Percentiles rank a stretch among this genome's conserved stretches.
These are phyloP conservation scores for Iselma pallidipennis DNA, from an alignment of 2,888 invertebrate genomes.

Conservation along the genomic window DNA sequence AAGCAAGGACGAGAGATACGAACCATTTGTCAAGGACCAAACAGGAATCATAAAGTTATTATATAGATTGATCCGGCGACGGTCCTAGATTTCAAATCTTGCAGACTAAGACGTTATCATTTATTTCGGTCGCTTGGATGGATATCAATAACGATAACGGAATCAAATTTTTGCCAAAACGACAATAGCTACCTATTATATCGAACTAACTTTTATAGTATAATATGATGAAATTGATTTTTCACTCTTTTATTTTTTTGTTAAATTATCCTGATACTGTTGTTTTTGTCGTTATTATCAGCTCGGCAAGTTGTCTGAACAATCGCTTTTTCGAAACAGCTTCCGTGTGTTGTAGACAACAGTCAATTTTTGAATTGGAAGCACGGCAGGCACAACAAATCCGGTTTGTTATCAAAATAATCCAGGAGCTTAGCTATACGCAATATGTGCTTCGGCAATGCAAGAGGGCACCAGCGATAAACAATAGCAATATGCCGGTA, in stretches of 20 bases:
- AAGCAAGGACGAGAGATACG: slow-evolving; percentile 37
- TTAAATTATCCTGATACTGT: not conserved
- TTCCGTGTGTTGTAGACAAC: not conserved
- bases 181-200: too few species aligned
- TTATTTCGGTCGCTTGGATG: not conserved
- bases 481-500: slow-evolving; percentile 31
- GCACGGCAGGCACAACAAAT: slow-evolving; percentile 1
- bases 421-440: slow-evolving; percentile 12
- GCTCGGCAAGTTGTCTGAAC: not conserved
- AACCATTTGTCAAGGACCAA: slow-evolving; percentile 49
- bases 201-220: too few species aligned
- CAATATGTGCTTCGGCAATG: slow-evolving; percentile 23
- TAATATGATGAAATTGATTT: too few species aligned
- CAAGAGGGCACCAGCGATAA: slow-evolving; percentile 24
- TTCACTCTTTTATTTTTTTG: too few species aligned
- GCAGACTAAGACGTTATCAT: slow-evolving; percentile 2
- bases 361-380: not conserved
- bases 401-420: slow-evolving; percentile 22
- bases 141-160: not conserved
- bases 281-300: too few species aligned
- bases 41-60: slow-evolving; percentile 53
- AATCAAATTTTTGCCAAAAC: not conserved
- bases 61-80: slow-evolving; percentile 38
- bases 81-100: slow-evolving; percentile 12
- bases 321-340: not conserved